Base-by-base conservation (phyloP, 2,888 invertebrate genomes). In the Aethes cnicana region DNA sequence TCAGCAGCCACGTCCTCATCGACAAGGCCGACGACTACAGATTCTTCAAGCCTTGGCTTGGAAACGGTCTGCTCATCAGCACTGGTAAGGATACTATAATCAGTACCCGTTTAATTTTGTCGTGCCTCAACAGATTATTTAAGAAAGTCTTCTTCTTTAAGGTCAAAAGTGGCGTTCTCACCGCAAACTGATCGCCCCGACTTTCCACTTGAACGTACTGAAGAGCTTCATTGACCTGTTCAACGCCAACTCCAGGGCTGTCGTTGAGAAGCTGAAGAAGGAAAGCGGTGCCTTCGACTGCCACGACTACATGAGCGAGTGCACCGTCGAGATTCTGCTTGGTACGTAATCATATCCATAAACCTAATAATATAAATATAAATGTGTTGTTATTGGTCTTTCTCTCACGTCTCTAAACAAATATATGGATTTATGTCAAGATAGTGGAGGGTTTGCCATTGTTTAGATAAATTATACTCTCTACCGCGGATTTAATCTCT, bases 211-310 rank as follows among this genome's bases (percentile, higher is more conserved):
- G 81, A 96, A 96, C 80, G 95, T 96, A 1, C 84, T 96, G 63
- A 96, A 96, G 90, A 95, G 95, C 64, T 96, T 96, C 87, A 95
- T 96, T 68, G 95, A 95, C 70, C 87, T 96, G 23, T 96, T 96
- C 89, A 96, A 96, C 73, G 94, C 94, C 56, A 96, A 96, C 84
- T 95, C 95, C 32, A 91, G 92, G 35, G 92, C 93, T 47, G 94
- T 95, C 3, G 94, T 95, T 3, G 91, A 92, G 52, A 95, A 93
- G 70, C 84, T 95, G 78, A 92, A 92, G 76, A 92, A 93, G 63
- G 94, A 95, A 77, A 78, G 89, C 44, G 93, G 93, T 61, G 91
- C 91, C 43, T 95, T 95, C 70, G 95, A 96, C 76, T 93, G 94
- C 68, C 95, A 95, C 69, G 94, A 95, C 77, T 95, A 95, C 82